A percentile compares a stretch with the other conserved stretches of the same genome.
phyloP scores from a whole-genome alignment of 2,888 invertebrate species.

The Eudemis profundana region DNA sequence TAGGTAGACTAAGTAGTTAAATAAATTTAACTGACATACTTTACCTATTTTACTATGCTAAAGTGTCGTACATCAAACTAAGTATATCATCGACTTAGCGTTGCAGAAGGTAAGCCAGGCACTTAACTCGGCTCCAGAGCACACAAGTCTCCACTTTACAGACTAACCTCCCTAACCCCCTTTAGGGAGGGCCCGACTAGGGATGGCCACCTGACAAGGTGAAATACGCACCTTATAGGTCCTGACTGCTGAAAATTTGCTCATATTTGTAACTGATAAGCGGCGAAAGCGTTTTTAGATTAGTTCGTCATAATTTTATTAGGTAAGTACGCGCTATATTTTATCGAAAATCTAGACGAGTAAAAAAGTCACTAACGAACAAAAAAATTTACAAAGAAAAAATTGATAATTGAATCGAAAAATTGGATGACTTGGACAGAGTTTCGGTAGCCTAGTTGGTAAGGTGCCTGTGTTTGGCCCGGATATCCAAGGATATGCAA shows the following conservation, averaged over 20 bases:
- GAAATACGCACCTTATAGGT: neutral
- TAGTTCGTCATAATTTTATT: too few relatives aligned
- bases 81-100: slow-evolving; percentile 29
- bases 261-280: neutral
- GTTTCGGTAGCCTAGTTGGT: too few relatives aligned
- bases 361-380: too few relatives aligned
- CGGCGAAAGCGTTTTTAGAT: too few relatives aligned
- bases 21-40: neutral
- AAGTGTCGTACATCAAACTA: slow-evolving; percentile 26
- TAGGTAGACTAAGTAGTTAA: too few relatives aligned
- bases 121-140: slow-evolving; percentile 34
- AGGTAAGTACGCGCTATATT: too few relatives aligned
- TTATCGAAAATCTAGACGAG: too few relatives aligned
- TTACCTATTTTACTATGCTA: neutral
- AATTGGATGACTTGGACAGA: too few relatives aligned
- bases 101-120: slow-evolving; percentile 35
- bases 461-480: too few relatives aligned
- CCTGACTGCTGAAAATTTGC: neutral
- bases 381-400: too few relatives aligned
- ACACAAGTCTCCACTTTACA: slow-evolving; percentile 26
- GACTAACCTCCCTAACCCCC: slow-evolving; percentile 19
- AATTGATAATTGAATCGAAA: too few relatives aligned
- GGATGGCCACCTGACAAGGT: slow-evolving; percentile 17
- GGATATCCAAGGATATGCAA: too few relatives aligned
- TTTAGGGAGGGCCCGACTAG: slow-evolving; percentile 3